These are phyloP conservation scores for Tupaia chinensis DNA, from an alignment of 2,113 vertebrate species.

Conservation along the genomic window DNA sequence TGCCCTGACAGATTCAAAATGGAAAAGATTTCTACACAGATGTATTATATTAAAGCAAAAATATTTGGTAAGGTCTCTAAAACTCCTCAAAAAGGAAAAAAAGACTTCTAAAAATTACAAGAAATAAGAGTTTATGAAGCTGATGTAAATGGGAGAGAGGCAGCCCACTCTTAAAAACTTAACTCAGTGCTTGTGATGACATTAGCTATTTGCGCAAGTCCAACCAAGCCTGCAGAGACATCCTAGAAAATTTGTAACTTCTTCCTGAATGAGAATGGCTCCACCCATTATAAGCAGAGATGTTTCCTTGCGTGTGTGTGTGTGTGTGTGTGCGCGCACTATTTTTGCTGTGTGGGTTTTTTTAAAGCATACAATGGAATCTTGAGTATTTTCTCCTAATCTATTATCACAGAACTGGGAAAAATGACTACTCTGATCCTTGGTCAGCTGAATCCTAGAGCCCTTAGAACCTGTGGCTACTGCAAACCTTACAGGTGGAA, in stretches of 20 bases:
- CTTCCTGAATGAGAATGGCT: background rate
- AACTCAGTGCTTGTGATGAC: constrained; percentile 62
- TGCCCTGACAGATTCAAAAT: constrained; percentile 59
- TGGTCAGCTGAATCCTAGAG: constrained; percentile 55
- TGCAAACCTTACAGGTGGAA: constrained; percentile 75
- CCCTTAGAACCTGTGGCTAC: constrained; percentile 43
- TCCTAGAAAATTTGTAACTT: constrained; percentile 22
- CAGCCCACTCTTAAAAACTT: constrained; percentile 4
- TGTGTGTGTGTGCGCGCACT: no score
- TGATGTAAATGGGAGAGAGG: constrained; percentile 57
- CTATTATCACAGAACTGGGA: constrained; percentile 22
- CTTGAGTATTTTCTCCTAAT: constrained; percentile 24
- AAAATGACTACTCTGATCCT: background rate
- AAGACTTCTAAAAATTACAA: constrained; percentile 24
- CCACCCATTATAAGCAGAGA: constrained; percentile 20
- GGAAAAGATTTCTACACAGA: constrained; percentile 77
- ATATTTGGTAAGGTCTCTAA: constrained; percentile 81
- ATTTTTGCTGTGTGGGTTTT: background rate
- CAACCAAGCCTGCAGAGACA: constrained; percentile 66
- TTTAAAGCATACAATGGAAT: constrained; percentile 34
- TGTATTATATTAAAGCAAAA: constrained; percentile 82
- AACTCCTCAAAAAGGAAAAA: constrained; percentile 50
- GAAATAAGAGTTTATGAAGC: constrained; percentile 66
- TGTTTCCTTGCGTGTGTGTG: no score
- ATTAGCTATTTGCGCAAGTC: constrained; percentile 64